Conservation (phyloP, 2,113 vertebrate species). For the Apistogramma diplotaenia region DNA sequence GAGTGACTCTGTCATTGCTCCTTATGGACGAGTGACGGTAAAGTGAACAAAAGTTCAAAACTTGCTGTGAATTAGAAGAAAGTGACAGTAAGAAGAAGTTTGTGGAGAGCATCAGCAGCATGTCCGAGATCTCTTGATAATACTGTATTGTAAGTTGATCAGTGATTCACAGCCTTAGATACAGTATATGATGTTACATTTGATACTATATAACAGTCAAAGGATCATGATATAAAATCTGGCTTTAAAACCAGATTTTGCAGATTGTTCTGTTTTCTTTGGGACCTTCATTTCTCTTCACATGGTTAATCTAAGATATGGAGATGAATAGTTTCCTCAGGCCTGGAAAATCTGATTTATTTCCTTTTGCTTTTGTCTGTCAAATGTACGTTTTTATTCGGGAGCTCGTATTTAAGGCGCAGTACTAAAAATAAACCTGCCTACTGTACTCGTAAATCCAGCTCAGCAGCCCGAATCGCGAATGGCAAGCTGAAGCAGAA, state of each 20-base stretch:
- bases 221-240: neutral
- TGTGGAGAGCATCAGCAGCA: neutral
- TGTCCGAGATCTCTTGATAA: neutral
- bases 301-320: neutral
- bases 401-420: neutral
- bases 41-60: neutral
- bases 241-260: neutral
- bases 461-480: neutral
- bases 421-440: neutral
- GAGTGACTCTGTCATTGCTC: neutral
- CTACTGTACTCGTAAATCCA: neutral
- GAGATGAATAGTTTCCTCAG: neutral
- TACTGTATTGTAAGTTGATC: too few relatives aligned
- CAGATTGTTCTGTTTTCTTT: too few relatives aligned
- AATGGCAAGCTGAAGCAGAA: conserved; percentile 5
- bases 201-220: neutral
- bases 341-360: neutral
- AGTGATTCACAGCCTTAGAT: neutral
- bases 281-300: neutral
- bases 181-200: neutral
- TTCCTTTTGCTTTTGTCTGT: neutral
- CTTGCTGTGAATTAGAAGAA: neutral
- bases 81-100: neutral
- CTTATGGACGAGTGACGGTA: neutral
- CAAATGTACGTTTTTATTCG: neutral